Percentiles rank a stretch among this genome's conserved stretches.
phyloP scores from a whole-genome alignment of 2,113 vertebrate species.

The Malurus cyaneus region DNA sequence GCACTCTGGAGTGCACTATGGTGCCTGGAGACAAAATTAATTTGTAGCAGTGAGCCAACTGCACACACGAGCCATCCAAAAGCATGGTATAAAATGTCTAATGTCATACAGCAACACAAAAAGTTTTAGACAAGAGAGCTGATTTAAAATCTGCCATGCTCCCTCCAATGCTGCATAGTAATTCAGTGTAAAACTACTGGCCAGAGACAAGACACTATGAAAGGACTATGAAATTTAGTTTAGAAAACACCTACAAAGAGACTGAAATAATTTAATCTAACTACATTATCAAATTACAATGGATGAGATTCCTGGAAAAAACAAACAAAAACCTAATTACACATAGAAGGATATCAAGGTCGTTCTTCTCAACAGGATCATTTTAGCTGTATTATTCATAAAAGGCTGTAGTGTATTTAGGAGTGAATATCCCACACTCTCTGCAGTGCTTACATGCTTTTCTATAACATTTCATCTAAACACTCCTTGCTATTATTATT shows the following conservation, averaged over 20 bases:
- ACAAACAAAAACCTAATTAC: conserved; percentile 12
- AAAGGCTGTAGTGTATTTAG: background rate
- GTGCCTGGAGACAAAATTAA: background rate
- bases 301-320: background rate
- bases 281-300: background rate
- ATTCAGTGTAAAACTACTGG: background rate
- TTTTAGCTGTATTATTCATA: background rate
- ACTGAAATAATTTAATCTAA: background rate
- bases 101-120: background rate
- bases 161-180: background rate
- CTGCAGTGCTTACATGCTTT: background rate
- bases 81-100: background rate
- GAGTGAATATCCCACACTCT: background rate
- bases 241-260: background rate
- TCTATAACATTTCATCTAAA: background rate
- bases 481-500: background rate
- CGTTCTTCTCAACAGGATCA: background rate
- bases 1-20: too few relatives aligned
- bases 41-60: background rate
- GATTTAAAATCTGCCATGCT: background rate
- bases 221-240: background rate
- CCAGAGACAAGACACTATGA: background rate
- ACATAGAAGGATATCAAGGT: background rate
- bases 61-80: background rate
- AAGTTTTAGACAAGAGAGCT: background rate